Evolutionary conservation across 1,140 invertebrate genomes (phyloP).

Genomic region (Drosophila punjabiensis): DNA sequence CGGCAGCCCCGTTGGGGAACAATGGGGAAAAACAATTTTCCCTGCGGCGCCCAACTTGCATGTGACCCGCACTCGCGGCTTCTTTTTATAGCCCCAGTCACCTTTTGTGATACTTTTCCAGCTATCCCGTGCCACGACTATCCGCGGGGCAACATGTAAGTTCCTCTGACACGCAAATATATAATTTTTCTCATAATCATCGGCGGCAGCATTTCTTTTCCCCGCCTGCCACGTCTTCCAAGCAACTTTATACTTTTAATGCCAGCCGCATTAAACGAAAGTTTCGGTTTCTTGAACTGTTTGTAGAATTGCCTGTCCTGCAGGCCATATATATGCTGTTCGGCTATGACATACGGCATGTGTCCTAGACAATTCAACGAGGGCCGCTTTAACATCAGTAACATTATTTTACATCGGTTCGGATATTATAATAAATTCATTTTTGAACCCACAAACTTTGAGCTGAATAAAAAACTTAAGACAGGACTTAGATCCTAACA

Average conservation of each 20-base stretch:
- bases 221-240: constrained; percentile 51
- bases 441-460: neutral
- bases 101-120: constrained; percentile 75
- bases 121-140: constrained; percentile 29
- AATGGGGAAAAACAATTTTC: constrained; percentile 63
- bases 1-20: constrained; percentile 31
- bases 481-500: neutral
- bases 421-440: neutral
- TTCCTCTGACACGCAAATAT: constrained; percentile 75
- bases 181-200: constrained; percentile 82
- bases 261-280: constrained; percentile 74
- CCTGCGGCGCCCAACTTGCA: constrained; percentile 49
- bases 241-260: constrained; percentile 78
- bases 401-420: neutral
- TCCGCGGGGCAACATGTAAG: constrained; percentile 47
- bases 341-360: constrained; percentile 66
- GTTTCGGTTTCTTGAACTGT: constrained; percentile 45
- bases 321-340: constrained; percentile 14
- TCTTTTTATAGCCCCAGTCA: constrained; percentile 75
- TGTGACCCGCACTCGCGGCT: constrained; percentile 47
- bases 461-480: neutral
- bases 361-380: constrained; percentile 47
- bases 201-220: constrained; percentile 53
- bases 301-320: constrained; percentile 46
- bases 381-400: constrained; percentile 36